Percentiles rank a stretch among this genome's conserved stretches.
These are phyloP conservation scores for Hylia prasina DNA, from an alignment of 2,113 vertebrate species.

Conservation along the genomic window DNA sequence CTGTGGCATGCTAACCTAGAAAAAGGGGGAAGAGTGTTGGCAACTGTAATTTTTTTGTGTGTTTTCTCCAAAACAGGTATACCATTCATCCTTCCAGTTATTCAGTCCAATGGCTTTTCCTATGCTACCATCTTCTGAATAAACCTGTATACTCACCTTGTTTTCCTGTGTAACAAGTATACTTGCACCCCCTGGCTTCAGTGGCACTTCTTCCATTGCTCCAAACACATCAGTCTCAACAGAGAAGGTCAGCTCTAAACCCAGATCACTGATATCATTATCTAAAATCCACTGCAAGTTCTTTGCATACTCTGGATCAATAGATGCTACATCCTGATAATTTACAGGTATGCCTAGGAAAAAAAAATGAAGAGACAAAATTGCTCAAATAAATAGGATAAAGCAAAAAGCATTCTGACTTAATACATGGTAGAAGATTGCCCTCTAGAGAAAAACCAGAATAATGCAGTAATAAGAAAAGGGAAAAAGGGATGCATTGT, in stretches of 20 bases:
- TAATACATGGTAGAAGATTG: conserved; percentile 66
- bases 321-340: conserved; percentile 98
- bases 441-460: conserved; percentile 72
- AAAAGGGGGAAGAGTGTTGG: background rate
- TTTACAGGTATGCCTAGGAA: conserved; percentile 92
- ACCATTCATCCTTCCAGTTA: background rate
- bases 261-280: conserved; percentile 97
- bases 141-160: conserved; percentile 79
- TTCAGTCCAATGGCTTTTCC: background rate
- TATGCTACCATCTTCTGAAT: background rate
- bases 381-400: background rate
- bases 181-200: conserved; percentile 90
- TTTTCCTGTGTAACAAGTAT: conserved; percentile 96
- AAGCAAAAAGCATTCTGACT: background rate
- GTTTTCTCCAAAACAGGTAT: background rate
- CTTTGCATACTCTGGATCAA: conserved; percentile 98
- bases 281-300: conserved; percentile 99
- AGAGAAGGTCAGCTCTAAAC: conserved; percentile 94
- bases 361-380: background rate
- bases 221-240: conserved; percentile 98
- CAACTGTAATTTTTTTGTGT: background rate
- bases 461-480: conserved; percentile 41
- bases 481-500: background rate
- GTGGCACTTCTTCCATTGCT: conserved; percentile 94
- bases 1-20: background rate